A percentile compares a stretch with the other conserved stretches of the same genome.
Conservation (phyloP, 2,113 vertebrate species). For the Melanerpes formicivorus region DNA sequence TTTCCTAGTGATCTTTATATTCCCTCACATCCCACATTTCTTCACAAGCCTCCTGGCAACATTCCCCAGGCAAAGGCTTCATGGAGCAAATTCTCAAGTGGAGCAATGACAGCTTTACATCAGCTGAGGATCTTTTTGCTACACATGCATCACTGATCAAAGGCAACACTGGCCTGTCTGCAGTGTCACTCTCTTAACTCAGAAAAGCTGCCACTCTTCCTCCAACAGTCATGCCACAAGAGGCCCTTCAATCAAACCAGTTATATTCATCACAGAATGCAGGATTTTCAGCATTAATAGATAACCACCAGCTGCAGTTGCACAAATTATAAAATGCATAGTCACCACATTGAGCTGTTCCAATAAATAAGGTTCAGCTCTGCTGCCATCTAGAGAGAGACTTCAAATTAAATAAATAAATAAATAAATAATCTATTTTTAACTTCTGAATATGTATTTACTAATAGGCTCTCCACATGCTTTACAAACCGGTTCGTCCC, state of each 20-base stretch:
- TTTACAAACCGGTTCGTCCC: neutral
- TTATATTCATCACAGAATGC: neutral
- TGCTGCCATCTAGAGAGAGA: constrained; percentile 52
- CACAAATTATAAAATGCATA: neutral
- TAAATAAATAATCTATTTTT: neutral
- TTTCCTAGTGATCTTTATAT: neutral
- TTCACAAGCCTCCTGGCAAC: constrained; percentile 26
- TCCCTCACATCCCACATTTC: neutral
- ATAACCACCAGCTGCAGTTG: neutral
- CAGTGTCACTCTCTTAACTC: neutral
- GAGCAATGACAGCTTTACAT: neutral
- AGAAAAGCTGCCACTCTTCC: neutral
- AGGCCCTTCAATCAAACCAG: neutral
- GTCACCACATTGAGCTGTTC: neutral
- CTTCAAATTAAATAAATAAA: neutral
- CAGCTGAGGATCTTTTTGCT: neutral
- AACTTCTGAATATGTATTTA: neutral
- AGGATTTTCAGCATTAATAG: neutral
- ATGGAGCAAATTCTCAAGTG: neutral
- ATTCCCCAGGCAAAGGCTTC: neutral
- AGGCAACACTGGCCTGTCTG: neutral
- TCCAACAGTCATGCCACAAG: neutral
- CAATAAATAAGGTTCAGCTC: neutral
- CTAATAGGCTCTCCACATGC: neutral
- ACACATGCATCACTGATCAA: neutral